Percentiles rank a stretch among this genome's conserved stretches.
Evolutionary conservation across 2,888 invertebrate genomes (phyloP).

Genomic region (Callinectes sapidus): DNA sequence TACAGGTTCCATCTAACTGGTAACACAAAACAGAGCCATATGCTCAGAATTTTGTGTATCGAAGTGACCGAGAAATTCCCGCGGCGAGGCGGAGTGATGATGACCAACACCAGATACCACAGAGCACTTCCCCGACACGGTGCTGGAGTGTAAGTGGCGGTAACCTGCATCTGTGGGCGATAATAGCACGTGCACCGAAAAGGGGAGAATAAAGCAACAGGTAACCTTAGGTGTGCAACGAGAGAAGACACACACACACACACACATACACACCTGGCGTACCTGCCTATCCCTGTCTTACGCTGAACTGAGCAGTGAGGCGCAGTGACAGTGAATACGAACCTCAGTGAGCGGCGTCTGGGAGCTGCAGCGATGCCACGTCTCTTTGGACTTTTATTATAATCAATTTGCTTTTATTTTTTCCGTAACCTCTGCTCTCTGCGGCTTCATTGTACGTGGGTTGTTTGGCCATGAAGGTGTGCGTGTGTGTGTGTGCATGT

Average conservation of each 20-base stretch:
- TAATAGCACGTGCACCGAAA: neutral
- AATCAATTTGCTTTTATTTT: neutral
- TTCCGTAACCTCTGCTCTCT: neutral
- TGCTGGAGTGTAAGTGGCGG: neutral
- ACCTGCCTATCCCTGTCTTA: neutral
- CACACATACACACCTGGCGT: neutral
- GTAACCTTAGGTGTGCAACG: neutral
- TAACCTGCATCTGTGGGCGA: neutral
- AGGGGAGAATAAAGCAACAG: neutral
- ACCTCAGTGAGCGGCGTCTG: neutral
- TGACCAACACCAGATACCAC: neutral
- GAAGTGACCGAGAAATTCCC: neutral
- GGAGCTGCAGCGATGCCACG: neutral
- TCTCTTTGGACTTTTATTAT: neutral
- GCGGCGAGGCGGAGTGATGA: neutral
- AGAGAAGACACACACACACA: neutral
- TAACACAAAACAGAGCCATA: neutral
- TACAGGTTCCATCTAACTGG: neutral
- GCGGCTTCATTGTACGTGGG: neutral
- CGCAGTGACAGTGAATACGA: neutral
- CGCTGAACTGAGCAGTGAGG: neutral
- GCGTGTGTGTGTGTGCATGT: too few relatives aligned
- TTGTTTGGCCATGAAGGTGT: neutral
- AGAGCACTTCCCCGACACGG: neutral
- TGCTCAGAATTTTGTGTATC: neutral